Evolutionary conservation across 2,888 invertebrate species (phyloP).

Genomic region (Phaonia tiefii): DNA sequence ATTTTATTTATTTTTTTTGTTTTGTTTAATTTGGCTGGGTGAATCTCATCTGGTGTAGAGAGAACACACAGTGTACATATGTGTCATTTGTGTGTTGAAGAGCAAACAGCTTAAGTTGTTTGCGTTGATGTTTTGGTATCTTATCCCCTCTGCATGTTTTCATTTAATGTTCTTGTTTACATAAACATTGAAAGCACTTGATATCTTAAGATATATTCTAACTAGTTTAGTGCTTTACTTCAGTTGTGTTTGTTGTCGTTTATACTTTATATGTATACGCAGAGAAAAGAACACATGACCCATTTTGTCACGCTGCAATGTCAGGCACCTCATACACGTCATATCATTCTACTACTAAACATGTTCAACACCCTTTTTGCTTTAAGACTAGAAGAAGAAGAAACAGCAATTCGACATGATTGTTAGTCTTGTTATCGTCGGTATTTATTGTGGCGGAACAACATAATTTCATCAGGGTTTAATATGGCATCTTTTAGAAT

Average conservation of each 20-base stretch:
- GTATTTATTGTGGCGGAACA: too few species aligned
- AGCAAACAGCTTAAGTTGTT: neutral
- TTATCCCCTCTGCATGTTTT: neutral
- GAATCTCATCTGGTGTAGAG: neutral
- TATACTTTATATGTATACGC: neutral
- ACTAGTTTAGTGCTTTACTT: neutral
- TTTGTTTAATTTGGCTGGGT: neutral
- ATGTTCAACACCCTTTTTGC: too few species aligned
- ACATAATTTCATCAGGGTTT: too few species aligned
- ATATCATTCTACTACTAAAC: too few species aligned
- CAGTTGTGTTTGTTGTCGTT: neutral
- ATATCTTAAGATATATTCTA: neutral
- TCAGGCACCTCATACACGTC: too few species aligned
- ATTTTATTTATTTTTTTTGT: too few species aligned
- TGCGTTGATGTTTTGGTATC: neutral
- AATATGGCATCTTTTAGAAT: too few species aligned
- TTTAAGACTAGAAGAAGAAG: too few species aligned
- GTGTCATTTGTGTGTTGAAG: too few species aligned
- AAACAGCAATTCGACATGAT: too few species aligned
- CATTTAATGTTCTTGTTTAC: conserved; percentile 30
- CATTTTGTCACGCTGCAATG: neutral
- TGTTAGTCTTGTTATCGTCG: too few species aligned
- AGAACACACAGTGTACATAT: too few species aligned
- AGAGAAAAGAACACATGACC: neutral
- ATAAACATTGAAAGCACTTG: conserved; percentile 4